A percentile compares a stretch with the other conserved stretches of the same genome.
Evolutionary conservation across 2,888 invertebrate species (phyloP).

Genomic region (Lutraria lutraria): DNA sequence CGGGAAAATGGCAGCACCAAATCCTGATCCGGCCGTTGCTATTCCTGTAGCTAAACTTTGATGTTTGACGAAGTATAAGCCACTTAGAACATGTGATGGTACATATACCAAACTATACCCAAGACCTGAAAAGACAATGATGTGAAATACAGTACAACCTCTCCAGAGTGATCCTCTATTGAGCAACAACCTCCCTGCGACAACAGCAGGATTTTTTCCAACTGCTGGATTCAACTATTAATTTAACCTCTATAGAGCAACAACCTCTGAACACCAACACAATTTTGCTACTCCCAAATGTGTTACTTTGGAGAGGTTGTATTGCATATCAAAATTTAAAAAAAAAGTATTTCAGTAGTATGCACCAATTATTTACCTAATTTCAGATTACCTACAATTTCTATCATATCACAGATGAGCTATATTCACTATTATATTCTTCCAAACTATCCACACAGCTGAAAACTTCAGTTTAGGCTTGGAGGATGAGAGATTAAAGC

Average conservation of each 20-base stretch:
- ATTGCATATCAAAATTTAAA: not conserved
- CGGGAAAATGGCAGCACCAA: constrained; percentile 81
- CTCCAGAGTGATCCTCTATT: too few relatives aligned
- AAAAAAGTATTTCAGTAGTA: not conserved
- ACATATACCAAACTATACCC: constrained; percentile 81
- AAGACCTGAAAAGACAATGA: constrained; percentile 73
- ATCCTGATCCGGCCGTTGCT: constrained; percentile 80
- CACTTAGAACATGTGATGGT: constrained; percentile 82
- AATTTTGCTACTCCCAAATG: too few relatives aligned
- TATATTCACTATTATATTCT: not conserved
- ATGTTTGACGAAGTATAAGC: constrained; percentile 80
- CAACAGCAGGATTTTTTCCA: too few relatives aligned
- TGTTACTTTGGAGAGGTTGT: too few relatives aligned
- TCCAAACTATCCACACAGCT: not conserved
- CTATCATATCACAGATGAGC: too few relatives aligned
- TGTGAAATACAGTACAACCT: not conserved
- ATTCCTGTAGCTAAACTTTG: constrained; percentile 81
- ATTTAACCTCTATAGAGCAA: too few relatives aligned
- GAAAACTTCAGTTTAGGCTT: too few relatives aligned
- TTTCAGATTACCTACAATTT: too few relatives aligned
- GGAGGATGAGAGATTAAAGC: too few relatives aligned
- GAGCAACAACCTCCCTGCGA: too few relatives aligned
- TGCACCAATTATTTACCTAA: not conserved
- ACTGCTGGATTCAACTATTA: too few relatives aligned
- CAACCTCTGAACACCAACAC: too few relatives aligned